Percentiles rank a stretch among this genome's conserved stretches.
Evolutionary conservation across 2,113 vertebrate genomes (phyloP).

Genomic region (Chunga burmeisteri): DNA sequence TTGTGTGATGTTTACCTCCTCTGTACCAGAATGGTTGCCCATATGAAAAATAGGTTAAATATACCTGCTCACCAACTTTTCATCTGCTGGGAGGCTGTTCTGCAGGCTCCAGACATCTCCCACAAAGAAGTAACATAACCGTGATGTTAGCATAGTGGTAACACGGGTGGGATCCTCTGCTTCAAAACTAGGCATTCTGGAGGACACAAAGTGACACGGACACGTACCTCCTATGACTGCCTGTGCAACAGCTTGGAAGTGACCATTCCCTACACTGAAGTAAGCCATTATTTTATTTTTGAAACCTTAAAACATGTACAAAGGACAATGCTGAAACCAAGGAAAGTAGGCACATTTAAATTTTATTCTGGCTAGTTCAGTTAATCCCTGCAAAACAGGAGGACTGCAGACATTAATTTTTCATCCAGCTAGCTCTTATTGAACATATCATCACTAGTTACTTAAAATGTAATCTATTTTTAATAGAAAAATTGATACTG

Average conservation of each 20-base stretch:
- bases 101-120: not conserved
- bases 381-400: slow-evolving; percentile 68
- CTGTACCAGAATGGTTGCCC: not conserved
- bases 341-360: slow-evolving; percentile 60
- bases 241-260: not conserved
- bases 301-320: slow-evolving; percentile 4
- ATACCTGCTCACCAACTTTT: not conserved
- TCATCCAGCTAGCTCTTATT: slow-evolving; percentile 66
- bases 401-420: slow-evolving; percentile 72
- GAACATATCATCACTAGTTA: slow-evolving; percentile 71
- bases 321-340: slow-evolving; percentile 4
- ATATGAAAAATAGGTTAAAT: not conserved
- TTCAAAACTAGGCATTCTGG: not conserved
- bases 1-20: not conserved
- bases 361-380: slow-evolving; percentile 58
- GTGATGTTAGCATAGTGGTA: not conserved
- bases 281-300: slow-evolving; percentile 2
- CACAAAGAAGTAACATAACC: not conserved
- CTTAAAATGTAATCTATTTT: slow-evolving; percentile 78
- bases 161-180: not conserved
- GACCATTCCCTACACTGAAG: not conserved
- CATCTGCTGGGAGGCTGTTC: not conserved
- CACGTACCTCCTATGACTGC: not conserved
- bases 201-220: not conserved
- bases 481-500: slow-evolving; percentile 79